Conservation (phyloP, 2,888 invertebrate species). For the Drosophila colorata region DNA sequence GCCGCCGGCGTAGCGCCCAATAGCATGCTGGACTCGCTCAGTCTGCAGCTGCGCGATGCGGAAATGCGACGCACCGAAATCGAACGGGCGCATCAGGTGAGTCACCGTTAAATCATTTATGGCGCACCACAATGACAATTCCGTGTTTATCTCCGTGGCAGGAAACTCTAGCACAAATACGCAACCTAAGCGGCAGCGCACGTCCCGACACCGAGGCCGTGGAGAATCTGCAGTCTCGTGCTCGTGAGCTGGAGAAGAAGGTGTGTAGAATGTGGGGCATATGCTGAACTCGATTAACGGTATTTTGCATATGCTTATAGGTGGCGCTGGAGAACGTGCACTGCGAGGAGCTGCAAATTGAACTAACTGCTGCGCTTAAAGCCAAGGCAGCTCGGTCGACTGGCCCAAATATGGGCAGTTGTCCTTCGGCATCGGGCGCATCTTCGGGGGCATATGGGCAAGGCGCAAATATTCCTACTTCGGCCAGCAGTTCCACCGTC, state of each 20-base stretch:
- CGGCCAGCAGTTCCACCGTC: slow-evolving; percentile 83
- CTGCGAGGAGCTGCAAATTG: slow-evolving; percentile 96
- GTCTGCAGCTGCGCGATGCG: slow-evolving; percentile 92
- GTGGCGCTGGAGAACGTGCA: slow-evolving; percentile 89
- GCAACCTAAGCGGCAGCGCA: slow-evolving; percentile 86
- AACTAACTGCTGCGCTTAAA: slow-evolving; percentile 91
- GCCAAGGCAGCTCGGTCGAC: slow-evolving; percentile 85
- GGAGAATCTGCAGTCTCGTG: slow-evolving; percentile 92
- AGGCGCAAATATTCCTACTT: slow-evolving; percentile 75
- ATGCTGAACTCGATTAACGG: neutral
- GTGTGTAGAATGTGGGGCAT: slow-evolving; percentile 85
- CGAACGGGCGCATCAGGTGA: slow-evolving; percentile 89
- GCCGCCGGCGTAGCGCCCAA: slow-evolving; percentile 76
- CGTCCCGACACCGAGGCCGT: slow-evolving; percentile 88
- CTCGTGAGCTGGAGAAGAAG: slow-evolving; percentile 96
- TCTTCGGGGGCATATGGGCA: slow-evolving; percentile 74
- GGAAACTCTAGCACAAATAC: slow-evolving; percentile 90
- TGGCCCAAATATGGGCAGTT: slow-evolving; percentile 38
- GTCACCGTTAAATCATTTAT: slow-evolving; percentile 16
- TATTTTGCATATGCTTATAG: slow-evolving; percentile 75
- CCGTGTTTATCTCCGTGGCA: slow-evolving; percentile 65
- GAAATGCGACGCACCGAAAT: slow-evolving; percentile 91
- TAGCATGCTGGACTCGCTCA: slow-evolving; percentile 87
- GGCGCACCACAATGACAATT: neutral
- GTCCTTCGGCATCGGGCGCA: slow-evolving; percentile 16